Percentiles rank a stretch among this genome's conserved stretches.
These are phyloP conservation scores for Blomia tropicalis DNA, from an alignment of 2,888 invertebrate genomes.

Conservation along the genomic window DNA sequence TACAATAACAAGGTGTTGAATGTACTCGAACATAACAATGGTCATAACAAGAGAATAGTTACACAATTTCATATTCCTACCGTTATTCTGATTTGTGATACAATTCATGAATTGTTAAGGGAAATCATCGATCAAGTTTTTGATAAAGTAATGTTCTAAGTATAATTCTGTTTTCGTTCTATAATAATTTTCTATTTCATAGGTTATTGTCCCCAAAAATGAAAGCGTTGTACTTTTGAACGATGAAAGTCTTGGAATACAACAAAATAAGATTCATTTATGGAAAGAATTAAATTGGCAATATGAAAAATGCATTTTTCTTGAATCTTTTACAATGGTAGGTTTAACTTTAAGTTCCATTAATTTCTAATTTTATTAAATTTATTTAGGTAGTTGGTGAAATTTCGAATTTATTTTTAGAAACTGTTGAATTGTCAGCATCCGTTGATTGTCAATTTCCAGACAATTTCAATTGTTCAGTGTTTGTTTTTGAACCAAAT, in stretches of 20 bases:
- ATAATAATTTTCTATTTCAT: not conserved
- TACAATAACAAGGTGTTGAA: constrained; percentile 16
- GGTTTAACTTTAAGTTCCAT: not conserved
- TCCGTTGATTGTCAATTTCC: constrained; percentile 22
- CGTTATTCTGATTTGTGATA: constrained; percentile 15
- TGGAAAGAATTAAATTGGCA: constrained; percentile 21
- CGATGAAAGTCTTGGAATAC: constrained; percentile 21
- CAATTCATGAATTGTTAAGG: constrained; percentile 12
- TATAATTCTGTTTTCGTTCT: not conserved
- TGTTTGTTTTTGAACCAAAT: constrained; percentile 25
- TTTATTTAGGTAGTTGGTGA: constrained; percentile 24
- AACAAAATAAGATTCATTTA: constrained; percentile 20
- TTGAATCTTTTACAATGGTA: constrained; percentile 24
- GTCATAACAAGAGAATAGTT: not conserved
- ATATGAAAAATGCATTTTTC: constrained; percentile 20
- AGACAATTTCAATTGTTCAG: constrained; percentile 23
- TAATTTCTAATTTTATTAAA: not conserved
- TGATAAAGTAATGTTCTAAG: not conserved
- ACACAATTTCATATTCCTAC: constrained; percentile 11
- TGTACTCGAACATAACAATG: not conserved
- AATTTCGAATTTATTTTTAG: constrained; percentile 20
- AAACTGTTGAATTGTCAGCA: constrained; percentile 21
- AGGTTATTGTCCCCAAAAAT: constrained; percentile 22
- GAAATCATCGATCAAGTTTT: constrained; percentile 18
- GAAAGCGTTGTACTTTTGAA: constrained; percentile 12